Conservation (phyloP, 2,888 invertebrate species). For the Saturnia japonica region DNA sequence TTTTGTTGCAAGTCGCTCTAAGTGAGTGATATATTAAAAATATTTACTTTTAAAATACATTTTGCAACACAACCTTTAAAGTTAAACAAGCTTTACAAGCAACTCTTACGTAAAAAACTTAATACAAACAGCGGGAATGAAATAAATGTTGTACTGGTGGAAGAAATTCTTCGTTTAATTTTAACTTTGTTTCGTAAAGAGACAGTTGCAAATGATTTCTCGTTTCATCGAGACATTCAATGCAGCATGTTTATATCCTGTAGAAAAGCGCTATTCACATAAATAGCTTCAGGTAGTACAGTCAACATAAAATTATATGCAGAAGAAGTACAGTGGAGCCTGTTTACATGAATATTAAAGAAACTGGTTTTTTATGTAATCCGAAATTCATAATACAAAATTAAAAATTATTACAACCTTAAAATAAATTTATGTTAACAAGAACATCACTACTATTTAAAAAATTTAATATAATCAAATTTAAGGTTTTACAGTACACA, state of each 20-base stretch:
- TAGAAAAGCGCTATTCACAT: background rate
- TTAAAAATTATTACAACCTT: too few relatives aligned
- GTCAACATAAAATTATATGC: background rate
- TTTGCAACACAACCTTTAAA: conserved; percentile 54
- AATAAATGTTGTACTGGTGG: conserved; percentile 36
- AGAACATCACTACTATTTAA: too few relatives aligned
- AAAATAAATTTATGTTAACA: too few relatives aligned
- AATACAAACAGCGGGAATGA: conserved; percentile 50
- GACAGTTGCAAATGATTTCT: conserved; percentile 1
- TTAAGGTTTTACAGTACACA: too few relatives aligned
- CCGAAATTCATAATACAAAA: too few relatives aligned
- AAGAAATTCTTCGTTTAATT: conserved; percentile 24
- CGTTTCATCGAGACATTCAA: conserved; percentile 12
- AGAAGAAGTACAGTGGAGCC: background rate
- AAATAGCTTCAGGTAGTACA: background rate
- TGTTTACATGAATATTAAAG: background rate
- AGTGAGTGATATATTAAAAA: background rate
- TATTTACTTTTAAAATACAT: conserved; percentile 32
- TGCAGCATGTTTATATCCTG: background rate
- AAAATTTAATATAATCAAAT: too few relatives aligned
- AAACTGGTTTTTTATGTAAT: background rate
- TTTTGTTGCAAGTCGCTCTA: too few relatives aligned
- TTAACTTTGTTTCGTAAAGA: conserved; percentile 5
- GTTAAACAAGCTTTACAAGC: conserved; percentile 56
- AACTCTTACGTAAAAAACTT: conserved; percentile 47